phyloP scores from a whole-genome alignment of 64 coral and sea anemone species.

The Stichodactyla mertensii region DNA sequence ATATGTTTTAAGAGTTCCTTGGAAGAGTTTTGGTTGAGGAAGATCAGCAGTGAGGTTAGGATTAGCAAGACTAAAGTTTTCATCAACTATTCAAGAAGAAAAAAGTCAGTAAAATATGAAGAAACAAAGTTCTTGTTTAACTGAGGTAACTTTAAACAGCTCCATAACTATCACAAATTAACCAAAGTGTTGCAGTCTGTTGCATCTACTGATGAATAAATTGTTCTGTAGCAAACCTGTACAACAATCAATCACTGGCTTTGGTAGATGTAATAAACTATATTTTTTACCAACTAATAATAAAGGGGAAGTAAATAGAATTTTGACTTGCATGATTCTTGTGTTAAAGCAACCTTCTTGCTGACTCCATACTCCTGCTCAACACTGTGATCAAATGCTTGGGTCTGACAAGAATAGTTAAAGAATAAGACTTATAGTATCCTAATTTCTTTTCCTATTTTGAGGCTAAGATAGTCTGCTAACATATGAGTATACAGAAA shows the following conservation, averaged over 20 bases:
- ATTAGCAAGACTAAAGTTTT: slow-evolving; percentile 86
- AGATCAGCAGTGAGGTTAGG: slow-evolving; percentile 73
- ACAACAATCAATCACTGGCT: too few relatives aligned
- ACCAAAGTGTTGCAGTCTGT: too few relatives aligned
- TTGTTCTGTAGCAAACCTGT: too few relatives aligned
- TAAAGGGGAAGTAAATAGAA: background rate
- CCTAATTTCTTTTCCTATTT: too few relatives aligned
- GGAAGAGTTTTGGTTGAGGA: slow-evolving; percentile 80
- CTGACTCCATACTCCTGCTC: slow-evolving; percentile 49
- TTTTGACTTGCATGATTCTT: slow-evolving; percentile 81
- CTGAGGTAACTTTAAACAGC: too few relatives aligned
- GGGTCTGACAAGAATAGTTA: slow-evolving; percentile 34
- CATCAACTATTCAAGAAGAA: slow-evolving; percentile 65
- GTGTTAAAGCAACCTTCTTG: slow-evolving; percentile 68
- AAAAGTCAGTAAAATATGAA: background rate
- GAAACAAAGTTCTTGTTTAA: too few relatives aligned
- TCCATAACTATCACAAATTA: too few relatives aligned
- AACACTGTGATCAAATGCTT: slow-evolving; percentile 72
- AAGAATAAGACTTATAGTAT: too few relatives aligned
- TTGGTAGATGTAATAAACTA: too few relatives aligned
- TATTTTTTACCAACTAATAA: background rate
- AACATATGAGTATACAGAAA: too few relatives aligned
- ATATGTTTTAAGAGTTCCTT: slow-evolving; percentile 88
- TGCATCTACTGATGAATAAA: too few relatives aligned
- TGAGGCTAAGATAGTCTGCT: too few relatives aligned